Base-by-base conservation (phyloP, 2,797 vertebrate genomes). In the Coranthus polyacanthus region DNA sequence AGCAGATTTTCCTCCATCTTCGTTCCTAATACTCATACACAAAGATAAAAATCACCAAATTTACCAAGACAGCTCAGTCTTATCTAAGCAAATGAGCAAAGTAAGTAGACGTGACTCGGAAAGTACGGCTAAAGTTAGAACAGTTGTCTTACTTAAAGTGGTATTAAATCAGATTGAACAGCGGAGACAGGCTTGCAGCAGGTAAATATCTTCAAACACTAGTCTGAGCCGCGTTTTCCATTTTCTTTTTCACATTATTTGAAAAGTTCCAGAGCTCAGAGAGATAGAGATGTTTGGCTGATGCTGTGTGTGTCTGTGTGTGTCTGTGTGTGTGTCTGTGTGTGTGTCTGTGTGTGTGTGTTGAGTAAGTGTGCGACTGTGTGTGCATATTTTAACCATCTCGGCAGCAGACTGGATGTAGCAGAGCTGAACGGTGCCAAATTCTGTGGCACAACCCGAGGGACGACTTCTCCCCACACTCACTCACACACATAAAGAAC, bases 361-460 rank as follows among this genome's bases (percentile, higher is more conserved):
- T n/a, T n/a, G 37, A 6, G 0, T 60, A 56, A 36, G 46, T 68
- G 45, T 44, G 15, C 50, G 26, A 60, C 20, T 39, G 61, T 68
- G 62, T 50, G 53, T 17, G 37, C 34, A 60, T 74, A 64, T 59
- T 50, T 69, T 68, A 61, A 63, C 67, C 72, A 64, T 63, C 72
- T 78, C 76, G 47, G 46, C 43, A 56, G 77, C 73, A 81, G 78
- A 52, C 75, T 57, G 77, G 65, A 81, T 63, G 77, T 70, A 89
- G 72, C 74, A 7, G 83, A 92, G 88, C 89, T 84, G 84, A 90
- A 92, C 88, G 41, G 50, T 81, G 89, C 66, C 84, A 86, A 86
- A 83, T 77, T 81, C 75, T 34, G 36, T 88, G 85, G 84, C 83
- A 44, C 67, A 21, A 62, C 89, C 80, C 52, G 0, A 38, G 89